phyloP scores from a whole-genome alignment of 1,140 invertebrate species.

The Drosophila pachea region DNA sequence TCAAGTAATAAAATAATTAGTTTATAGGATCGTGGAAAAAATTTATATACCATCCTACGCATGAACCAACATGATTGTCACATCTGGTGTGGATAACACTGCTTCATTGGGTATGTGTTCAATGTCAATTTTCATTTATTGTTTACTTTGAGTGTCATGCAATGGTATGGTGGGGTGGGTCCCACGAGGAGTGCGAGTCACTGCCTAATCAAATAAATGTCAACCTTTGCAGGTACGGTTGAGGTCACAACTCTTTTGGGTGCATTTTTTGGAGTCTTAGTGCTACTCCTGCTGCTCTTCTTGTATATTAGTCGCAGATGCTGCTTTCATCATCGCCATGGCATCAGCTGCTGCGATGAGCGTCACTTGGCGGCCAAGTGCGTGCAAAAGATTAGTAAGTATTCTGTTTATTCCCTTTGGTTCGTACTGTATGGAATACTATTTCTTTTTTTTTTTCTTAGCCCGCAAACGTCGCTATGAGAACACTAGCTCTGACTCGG shows the following conservation, averaged over 20 bases:
- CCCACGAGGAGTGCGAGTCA: background rate
- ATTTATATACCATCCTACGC: slow-evolving; percentile 27
- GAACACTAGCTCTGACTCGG: slow-evolving; percentile 86
- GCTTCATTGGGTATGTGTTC: slow-evolving; percentile 69
- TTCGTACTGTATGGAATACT: too few species aligned
- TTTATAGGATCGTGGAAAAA: slow-evolving; percentile 15
- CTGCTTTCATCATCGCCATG: slow-evolving; percentile 84
- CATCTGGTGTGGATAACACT: slow-evolving; percentile 75
- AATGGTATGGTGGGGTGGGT: slow-evolving; percentile 22
- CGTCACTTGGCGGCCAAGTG: slow-evolving; percentile 79
- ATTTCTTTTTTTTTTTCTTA: slow-evolving; percentile 19
- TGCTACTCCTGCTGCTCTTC: slow-evolving; percentile 87
- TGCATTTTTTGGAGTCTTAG: slow-evolving; percentile 86
- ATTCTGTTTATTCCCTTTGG: background rate
- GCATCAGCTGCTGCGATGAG: slow-evolving; percentile 82
- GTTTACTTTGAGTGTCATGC: slow-evolving; percentile 4
- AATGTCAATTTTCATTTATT: slow-evolving; percentile 28
- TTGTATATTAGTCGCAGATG: slow-evolving; percentile 89
- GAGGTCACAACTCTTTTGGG: slow-evolving; percentile 90
- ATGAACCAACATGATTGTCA: slow-evolving; percentile 77
- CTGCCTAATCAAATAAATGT: too few species aligned
- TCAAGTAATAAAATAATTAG: slow-evolving; percentile 25
- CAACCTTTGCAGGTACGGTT: slow-evolving; percentile 83
- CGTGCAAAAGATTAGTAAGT: slow-evolving; percentile 79
- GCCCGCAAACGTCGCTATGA: slow-evolving; percentile 76